A percentile compares a stretch with the other conserved stretches of the same genome.
These are phyloP conservation scores for Lamprotornis superbus DNA, from an alignment of 2,113 vertebrate genomes.

Conservation along the genomic window DNA sequence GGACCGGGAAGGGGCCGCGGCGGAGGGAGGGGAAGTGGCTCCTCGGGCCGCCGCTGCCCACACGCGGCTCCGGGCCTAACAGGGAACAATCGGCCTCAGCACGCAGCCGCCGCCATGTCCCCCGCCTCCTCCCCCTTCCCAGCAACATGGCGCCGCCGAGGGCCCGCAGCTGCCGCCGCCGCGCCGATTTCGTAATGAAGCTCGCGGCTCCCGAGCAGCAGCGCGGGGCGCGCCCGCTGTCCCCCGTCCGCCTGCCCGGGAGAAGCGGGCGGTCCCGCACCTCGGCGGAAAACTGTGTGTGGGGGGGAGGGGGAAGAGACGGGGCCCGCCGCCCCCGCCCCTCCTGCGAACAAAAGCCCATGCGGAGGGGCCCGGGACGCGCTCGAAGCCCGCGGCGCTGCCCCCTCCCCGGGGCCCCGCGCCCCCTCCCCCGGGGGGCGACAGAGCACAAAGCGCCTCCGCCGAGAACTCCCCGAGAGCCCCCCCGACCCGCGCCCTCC, in stretches of 20 bases:
- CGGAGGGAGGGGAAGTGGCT: slow-evolving; percentile 11
- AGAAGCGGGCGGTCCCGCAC: neutral
- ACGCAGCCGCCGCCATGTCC: slow-evolving; percentile 78
- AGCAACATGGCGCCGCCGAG: slow-evolving; percentile 89
- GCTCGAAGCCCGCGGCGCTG: neutral
- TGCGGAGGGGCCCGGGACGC: slow-evolving; percentile 39
- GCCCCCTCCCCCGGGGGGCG: neutral
- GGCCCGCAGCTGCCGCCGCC: slow-evolving; percentile 62
- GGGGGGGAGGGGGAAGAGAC: neutral
- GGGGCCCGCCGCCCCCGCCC: slow-evolving; percentile 19
- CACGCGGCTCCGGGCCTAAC: slow-evolving; percentile 80
- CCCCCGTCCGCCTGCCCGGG: neutral
- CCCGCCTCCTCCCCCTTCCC: slow-evolving; percentile 78
- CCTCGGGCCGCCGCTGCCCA: slow-evolving; percentile 72
- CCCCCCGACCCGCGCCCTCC: no score
- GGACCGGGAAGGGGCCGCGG: neutral
- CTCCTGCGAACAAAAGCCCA: slow-evolving; percentile 64
- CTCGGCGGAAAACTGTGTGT: neutral
- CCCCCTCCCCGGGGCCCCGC: neutral
- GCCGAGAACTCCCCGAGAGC: neutral
- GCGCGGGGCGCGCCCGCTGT: neutral
- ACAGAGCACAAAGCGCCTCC: neutral
- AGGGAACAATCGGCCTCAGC: slow-evolving; percentile 74
- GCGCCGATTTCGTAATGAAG: slow-evolving; percentile 38
- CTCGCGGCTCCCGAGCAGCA: neutral